These are phyloP conservation scores for Hestina assimilis DNA, from an alignment of 1,140 invertebrate species.

Conservation along the genomic window DNA sequence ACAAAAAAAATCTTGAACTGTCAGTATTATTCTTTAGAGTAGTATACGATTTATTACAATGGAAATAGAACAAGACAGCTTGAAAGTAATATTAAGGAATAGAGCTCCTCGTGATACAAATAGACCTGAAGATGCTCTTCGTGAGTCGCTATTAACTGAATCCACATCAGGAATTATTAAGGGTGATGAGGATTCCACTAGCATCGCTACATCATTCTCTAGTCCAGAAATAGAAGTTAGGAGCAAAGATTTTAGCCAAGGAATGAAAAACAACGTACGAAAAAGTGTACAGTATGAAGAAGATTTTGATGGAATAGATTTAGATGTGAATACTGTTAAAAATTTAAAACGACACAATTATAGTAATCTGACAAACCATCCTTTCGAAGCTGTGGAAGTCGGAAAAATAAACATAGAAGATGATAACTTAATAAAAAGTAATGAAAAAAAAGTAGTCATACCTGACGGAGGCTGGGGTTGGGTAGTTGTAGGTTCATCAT, in stretches of 20 bases:
- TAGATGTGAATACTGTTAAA: background rate
- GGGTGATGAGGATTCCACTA: conserved; percentile 56
- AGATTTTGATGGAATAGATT: conserved; percentile 31
- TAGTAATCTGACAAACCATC: background rate
- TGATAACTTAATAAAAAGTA: conserved; percentile 14
- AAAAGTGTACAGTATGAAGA: conserved; percentile 30
- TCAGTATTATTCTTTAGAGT: conserved; percentile 57
- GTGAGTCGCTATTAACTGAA: conserved; percentile 61
- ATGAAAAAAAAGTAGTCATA: conserved; percentile 73
- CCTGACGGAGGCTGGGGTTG: conserved; percentile 91
- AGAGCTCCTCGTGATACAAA: conserved; percentile 43
- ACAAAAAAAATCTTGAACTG: conserved; percentile 22
- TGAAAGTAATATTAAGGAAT: conserved; percentile 41
- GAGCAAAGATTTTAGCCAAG: conserved; percentile 37
- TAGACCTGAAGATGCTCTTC: conserved; percentile 40
- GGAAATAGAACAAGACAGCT: conserved; percentile 46
- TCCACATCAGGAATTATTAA: conserved; percentile 67
- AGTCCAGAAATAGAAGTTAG: conserved; percentile 58
- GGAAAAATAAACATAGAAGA: conserved; percentile 20
- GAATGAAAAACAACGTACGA: conserved; percentile 2
- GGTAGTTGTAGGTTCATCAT: conserved; percentile 91
- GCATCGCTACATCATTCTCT: conserved; percentile 52
- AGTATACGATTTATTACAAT: conserved; percentile 38
- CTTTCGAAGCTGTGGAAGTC: conserved; percentile 10
- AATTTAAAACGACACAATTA: background rate